Conservation (phyloP, 1,140 invertebrate species). For the Lamellibrachia luymesi region DNA sequence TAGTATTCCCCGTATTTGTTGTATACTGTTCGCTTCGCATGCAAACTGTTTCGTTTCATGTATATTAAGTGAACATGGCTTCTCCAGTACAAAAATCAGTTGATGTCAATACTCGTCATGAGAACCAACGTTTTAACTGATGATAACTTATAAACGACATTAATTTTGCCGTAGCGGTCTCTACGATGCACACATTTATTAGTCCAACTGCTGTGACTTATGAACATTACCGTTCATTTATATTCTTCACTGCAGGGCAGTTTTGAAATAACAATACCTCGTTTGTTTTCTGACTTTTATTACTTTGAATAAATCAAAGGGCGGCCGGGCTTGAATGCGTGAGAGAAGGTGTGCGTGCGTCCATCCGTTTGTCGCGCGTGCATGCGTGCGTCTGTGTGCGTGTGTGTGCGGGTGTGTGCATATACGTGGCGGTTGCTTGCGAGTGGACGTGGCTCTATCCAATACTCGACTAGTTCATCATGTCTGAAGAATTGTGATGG, state of each 20-base stretch:
- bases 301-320: background rate
- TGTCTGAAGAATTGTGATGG: too few relatives aligned
- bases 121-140: background rate
- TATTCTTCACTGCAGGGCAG: background rate
- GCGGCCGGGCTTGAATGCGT: background rate
- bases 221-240: background rate
- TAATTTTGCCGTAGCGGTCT: background rate
- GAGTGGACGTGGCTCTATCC: too few relatives aligned
- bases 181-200: background rate
- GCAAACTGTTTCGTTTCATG: too few relatives aligned
- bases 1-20: too few relatives aligned
- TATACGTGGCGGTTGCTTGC: background rate
- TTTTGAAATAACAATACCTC: background rate
- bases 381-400: background rate
- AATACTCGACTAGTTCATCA: too few relatives aligned
- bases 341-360: background rate
- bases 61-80: too few relatives aligned
- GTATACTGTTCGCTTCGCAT: too few relatives aligned
- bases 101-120: background rate
- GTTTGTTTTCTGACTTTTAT: background rate
- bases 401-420: background rate
- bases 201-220: background rate
- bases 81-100: too few relatives aligned
- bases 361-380: background rate
- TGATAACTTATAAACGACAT: background rate